These are phyloP conservation scores for Serranus cabrilla DNA, from an alignment of 2,797 vertebrate species.

Conservation along the genomic window DNA sequence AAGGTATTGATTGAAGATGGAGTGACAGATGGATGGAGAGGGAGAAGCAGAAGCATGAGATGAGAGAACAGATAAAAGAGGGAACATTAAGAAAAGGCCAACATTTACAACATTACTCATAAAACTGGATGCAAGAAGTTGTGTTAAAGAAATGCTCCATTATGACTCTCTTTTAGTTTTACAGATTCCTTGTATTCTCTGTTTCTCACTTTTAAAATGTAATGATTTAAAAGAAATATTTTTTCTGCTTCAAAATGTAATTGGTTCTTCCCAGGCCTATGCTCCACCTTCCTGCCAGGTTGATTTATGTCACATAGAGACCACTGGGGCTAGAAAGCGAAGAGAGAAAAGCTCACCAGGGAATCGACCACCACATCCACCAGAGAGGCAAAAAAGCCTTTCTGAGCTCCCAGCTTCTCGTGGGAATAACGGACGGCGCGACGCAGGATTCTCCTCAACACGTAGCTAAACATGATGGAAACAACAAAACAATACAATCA, in stretches of 20 bases:
- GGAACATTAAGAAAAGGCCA: neutral
- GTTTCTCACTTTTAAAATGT: no score
- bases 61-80: neutral
- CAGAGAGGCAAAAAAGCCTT: constrained; percentile 94
- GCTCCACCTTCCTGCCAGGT: no score
- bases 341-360: constrained; percentile 85
- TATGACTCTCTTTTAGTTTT: neutral
- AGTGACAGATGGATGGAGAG: neutral
- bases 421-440: constrained; percentile 96
- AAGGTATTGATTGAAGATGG: constrained; percentile 9
- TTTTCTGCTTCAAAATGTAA: no score
- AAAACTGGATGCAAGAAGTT: neutral
- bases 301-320: neutral
- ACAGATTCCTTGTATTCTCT: no score
- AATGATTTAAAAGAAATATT: no score
- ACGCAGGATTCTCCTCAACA: constrained; percentile 95
- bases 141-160: neutral
- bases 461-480: constrained; percentile 87
- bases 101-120: neutral
- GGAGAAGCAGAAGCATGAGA: neutral
- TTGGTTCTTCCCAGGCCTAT: no score
- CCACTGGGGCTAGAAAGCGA: neutral
- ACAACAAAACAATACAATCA: neutral
- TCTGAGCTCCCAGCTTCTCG: constrained; percentile 94
- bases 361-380: constrained; percentile 96